Evolutionary conservation across 2,113 vertebrate genomes (phyloP), one percentile per base, ranked within the genome.

Genomic region (Petaurus breviceps): DNA sequence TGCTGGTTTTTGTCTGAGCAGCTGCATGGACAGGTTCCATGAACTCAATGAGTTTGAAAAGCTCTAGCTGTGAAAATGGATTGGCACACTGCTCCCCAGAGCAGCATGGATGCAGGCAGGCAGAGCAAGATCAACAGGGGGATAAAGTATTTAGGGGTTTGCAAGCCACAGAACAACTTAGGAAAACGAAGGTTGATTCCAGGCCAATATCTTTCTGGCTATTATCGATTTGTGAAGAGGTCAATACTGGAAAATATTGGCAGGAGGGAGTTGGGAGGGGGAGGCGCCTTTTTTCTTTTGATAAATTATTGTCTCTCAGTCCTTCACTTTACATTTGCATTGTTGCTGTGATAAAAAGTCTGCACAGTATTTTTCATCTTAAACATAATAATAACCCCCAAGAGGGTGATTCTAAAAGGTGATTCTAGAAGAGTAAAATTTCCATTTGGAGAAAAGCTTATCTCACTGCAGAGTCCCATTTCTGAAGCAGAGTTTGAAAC

Each of bases 161-260:
- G n/a, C 94, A 93, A 57, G 53, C 23, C 84, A 51, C 47, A 47
- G 31, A 92, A 50, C 19, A 95, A 51, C 51, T 68, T 95, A 91
- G 77, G 57, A 54, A 94, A 53, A 93, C 19, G 52, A 92, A 93
- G 54, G 37, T 54, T 90, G 54, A 95, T 96, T 95, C 19, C 37
- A 96, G 95, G 94, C 26, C 2, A 94, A 11, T 96, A 94, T 97
- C 97, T 96, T 49, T 97, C 0, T 55, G 95, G 2, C 61, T 93
- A 23, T 89, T 97, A 49, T 94, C 97, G 91, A 89, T 89, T 94
- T 96, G 96, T 92, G 54, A 84, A 93, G n/a, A 97, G 25, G 12
- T 94, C 43, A 95, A 23, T 55, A 54, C 55, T 54, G 54, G 61
- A 97, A 14, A 10, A 49, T 94, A 94, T 90, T 68, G 68, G n/a